Conservation (phyloP, 2,888 invertebrate species). For the Callosobruchus maculatus region DNA sequence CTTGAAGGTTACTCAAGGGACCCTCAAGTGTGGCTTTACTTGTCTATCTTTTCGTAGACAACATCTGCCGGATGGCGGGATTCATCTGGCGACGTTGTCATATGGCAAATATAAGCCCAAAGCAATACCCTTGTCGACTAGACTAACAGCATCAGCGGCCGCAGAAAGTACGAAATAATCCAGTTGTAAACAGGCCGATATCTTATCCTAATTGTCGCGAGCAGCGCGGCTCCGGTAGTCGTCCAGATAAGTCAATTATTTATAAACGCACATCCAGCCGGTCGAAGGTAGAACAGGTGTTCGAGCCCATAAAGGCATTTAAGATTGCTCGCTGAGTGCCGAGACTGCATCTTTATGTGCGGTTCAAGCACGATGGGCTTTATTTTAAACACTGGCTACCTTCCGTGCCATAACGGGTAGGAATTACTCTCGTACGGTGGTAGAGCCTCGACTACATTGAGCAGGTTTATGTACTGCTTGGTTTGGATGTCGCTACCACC, state of each 20-base stretch:
- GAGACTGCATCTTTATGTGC: background rate
- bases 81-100: too few relatives aligned
- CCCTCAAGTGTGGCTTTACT: too few relatives aligned
- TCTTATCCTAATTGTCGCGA: conserved; percentile 36
- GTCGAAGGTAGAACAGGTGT: conserved; percentile 2
- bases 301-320: conserved; percentile 6
- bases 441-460: too few relatives aligned
- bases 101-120: too few relatives aligned
- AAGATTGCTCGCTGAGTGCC: conserved; percentile 8
- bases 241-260: conserved; percentile 35
- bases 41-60: too few relatives aligned
- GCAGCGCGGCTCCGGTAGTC: conserved; percentile 27
- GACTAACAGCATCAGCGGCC: background rate
- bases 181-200: conserved; percentile 34
- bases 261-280: conserved; percentile 22
- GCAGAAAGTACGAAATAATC: conserved; percentile 22
- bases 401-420: too few relatives aligned
- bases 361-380: background rate
- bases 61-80: too few relatives aligned
- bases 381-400: background rate
- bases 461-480: too few relatives aligned
- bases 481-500: too few relatives aligned
- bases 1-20: too few relatives aligned
- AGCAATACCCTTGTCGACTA: background rate
- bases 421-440: too few relatives aligned